Percentiles rank a stretch among this genome's conserved stretches.
Conservation (phyloP, 1,140 invertebrate species). For the Listronotus bonariensis region DNA sequence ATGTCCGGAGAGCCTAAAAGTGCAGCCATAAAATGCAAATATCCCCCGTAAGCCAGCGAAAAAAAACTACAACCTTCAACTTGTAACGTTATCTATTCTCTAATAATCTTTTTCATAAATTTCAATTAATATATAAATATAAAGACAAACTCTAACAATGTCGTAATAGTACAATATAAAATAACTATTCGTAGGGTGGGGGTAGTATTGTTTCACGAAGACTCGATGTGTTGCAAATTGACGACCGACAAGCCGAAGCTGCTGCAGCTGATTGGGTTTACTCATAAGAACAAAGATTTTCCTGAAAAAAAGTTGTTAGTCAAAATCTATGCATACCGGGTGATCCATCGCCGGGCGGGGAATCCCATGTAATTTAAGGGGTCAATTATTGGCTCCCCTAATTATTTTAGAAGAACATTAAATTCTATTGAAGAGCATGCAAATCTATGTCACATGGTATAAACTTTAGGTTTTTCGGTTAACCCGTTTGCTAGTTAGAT, state of each 20-base stretch:
- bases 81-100: conserved; percentile 33
- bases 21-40: no score
- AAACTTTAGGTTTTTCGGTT: no score
- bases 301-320: no score
- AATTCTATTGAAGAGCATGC: no score
- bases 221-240: conserved; percentile 34
- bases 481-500: no score
- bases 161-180: conserved; percentile 42
- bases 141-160: conserved; percentile 52
- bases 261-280: neutral
- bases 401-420: no score
- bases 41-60: neutral
- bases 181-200: conserved; percentile 43
- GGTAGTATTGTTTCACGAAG: conserved; percentile 28
- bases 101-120: conserved; percentile 21
- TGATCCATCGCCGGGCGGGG: no score
- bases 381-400: no score
- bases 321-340: no score
- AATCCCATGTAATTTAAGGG: no score
- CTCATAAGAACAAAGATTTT: conserved; percentile 5
- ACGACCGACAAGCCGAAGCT: neutral
- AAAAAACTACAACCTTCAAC: conserved; percentile 10
- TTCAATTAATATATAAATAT: conserved; percentile 49
- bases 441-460: no score
- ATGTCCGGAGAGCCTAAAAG: no score